Base-by-base conservation (phyloP, 2,113 vertebrate species). In the Nematolebias whitei region DNA sequence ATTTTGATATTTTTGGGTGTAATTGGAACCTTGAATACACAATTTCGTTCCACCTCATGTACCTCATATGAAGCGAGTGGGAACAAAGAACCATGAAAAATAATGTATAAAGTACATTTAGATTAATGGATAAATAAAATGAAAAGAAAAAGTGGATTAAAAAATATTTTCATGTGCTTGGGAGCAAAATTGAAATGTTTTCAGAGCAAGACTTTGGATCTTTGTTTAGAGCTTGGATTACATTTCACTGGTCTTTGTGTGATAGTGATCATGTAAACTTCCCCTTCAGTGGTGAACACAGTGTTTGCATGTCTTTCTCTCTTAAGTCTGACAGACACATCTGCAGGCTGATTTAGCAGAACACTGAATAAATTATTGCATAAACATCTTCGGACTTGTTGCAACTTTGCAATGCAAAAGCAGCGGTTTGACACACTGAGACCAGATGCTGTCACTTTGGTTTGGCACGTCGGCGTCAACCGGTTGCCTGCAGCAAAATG, bases 381-480 rank as follows among this genome's bases (percentile, higher is more conserved):
- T 15, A 11, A 26, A 15, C n/a, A 22, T 39, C 68, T 71, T 74
- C 74, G 70, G 53, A 71, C 63, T 39, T 70, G 70, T 7, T 49
- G 15, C 18, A 32, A 35, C 63, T 6, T 41, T 12, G 5, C 12
- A 43, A 40, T 68, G 55, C 15, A 2, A 69, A 53, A n/a, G 59
- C 59, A 49, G 65, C 58, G 68, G 47, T 80, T 63, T 64, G 80
- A 86, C 81, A 74, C 78, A 74, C 71, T 75, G 74, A 69, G 86
- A 85, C 76, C 87, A 86, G 83, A 82, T 82, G 76, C 67, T 74
- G 83, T 82, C 62, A 13, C 84, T 67, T 65, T 4, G 74, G 50
- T 82, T 84, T 74, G 66, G 75, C 60, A 63, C 32, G 50, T 71
- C 64, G 29, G 61, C 47, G 43, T 49, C 38, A 50, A 62, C 50